Conservation (phyloP, 2,113 vertebrate genomes). For the Myodes glareolus region DNA sequence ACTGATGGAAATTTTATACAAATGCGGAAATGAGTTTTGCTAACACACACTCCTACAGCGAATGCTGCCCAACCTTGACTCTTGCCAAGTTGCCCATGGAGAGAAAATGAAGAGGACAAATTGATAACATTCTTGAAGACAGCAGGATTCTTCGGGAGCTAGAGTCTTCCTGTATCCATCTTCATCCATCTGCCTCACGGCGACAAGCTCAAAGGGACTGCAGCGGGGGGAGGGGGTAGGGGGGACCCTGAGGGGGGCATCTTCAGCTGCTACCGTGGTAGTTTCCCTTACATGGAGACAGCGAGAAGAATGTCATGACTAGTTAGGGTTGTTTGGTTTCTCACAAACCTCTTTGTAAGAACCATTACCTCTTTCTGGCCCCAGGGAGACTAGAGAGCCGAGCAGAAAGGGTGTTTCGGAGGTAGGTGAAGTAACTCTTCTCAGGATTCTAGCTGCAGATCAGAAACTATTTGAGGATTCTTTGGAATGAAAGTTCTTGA, state of each 20-base stretch:
- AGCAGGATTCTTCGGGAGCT: constrained; percentile 5
- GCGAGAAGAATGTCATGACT: not conserved
- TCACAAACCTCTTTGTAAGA: not conserved
- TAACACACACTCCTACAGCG: not conserved
- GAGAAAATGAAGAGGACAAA: constrained; percentile 58
- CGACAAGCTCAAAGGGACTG: constrained; percentile 15
- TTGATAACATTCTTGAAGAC: constrained; percentile 56
- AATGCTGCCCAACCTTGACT: constrained; percentile 46
- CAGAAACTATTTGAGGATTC: constrained; percentile 60
- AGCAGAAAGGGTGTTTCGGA: not conserved
- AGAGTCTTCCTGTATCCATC: not conserved
- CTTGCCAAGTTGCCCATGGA: constrained; percentile 31
- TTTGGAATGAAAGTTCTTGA: constrained; percentile 58
- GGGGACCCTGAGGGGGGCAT: not conserved
- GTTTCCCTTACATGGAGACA: constrained; percentile 23
- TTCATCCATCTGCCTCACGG: not conserved
- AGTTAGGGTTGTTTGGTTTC: constrained; percentile 49
- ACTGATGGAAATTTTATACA: not conserved
- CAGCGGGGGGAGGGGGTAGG: not conserved
- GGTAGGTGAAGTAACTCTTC: not conserved
- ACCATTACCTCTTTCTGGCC: not conserved
- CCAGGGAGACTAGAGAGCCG: not conserved
- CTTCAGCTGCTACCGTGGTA: not conserved
- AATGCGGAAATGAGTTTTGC: constrained; percentile 66
- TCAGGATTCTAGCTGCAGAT: not conserved